Evolutionary conservation across 2,888 invertebrate species (phyloP), one percentile per base, ranked within the genome.

Genomic region (Labia minor): DNA sequence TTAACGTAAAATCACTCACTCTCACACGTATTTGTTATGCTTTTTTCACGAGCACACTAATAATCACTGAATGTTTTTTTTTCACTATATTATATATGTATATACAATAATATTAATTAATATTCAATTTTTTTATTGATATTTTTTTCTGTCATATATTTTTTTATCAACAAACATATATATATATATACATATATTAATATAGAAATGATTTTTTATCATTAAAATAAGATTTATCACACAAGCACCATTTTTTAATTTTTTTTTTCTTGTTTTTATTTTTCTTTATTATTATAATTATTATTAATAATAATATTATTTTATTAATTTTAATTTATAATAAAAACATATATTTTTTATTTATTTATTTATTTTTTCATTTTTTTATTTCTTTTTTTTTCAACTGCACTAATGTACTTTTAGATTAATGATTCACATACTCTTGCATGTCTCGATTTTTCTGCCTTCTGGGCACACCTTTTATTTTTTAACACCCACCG

Each of bases 391-490:
- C 37, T 68, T 63, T 62, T 68, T 63, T 61, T 19, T 68, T 67
- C 65, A 67, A 69, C 68, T 70, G 70, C 70, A 70, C 70, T 68
- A 67, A 49, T 49, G 49, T 49, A 49, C 16, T 49, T 49, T 49
- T 49, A 49, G 49, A 49, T 49, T 49, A 26, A 26, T 26, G 3
- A 49, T 49, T 49, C 49, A 49, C 69, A 69, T 69, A 69, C 79
- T 80, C 81, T 79, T 81, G 81, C 81, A 81, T 81, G 81, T 78
- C 79, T 81, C 80, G 77, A 69, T 65, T 68, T 78, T 79, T 78
- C 63, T 61, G 62, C 78, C 77, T 77, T 67, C 64, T 75, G 75
- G 74, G 73, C 75, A 76, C 74, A 75, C 75, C 75, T 74, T 74
- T 75, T 49, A 14, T 49, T 49, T n/a, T 49, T 49, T 49, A 4